Evolutionary conservation across 2,113 vertebrate genomes (phyloP).

Genomic region (Kryptolebias marmoratus): DNA sequence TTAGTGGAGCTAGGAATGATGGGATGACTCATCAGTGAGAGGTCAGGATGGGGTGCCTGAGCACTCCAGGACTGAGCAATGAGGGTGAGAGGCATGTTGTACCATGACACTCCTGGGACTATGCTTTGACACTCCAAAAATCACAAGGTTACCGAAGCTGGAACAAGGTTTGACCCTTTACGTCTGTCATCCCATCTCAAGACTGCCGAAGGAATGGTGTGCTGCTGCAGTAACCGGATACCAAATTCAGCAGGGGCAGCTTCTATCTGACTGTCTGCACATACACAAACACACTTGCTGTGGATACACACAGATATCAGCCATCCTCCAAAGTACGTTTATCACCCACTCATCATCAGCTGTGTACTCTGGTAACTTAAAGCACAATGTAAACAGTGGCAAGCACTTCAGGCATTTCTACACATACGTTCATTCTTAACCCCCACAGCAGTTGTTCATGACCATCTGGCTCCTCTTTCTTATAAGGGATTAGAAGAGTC

Average conservation of each 20-base stretch:
- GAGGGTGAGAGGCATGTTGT: slow-evolving; percentile 46
- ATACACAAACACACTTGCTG: slow-evolving; percentile 8
- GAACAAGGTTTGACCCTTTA: slow-evolving; percentile 42
- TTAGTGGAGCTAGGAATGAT: slow-evolving; percentile 21
- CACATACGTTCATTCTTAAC: slow-evolving; percentile 69
- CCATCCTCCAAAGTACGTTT: slow-evolving; percentile 23
- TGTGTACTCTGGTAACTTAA: slow-evolving; percentile 72
- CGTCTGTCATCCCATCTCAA: slow-evolving; percentile 59
- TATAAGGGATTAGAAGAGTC: slow-evolving; percentile 82
- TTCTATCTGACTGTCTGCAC: slow-evolving; percentile 25
- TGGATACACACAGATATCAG: slow-evolving; percentile 1
- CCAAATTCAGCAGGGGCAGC: slow-evolving; percentile 58
- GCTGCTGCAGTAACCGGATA: slow-evolving; percentile 30
- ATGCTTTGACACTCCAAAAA: slow-evolving; percentile 67
- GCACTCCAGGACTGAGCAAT: not conserved
- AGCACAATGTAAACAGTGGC: slow-evolving; percentile 74
- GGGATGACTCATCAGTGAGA: not conserved
- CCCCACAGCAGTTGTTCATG: slow-evolving; percentile 81
- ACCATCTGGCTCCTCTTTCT: slow-evolving; percentile 85
- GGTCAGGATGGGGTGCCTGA: slow-evolving; percentile 11
- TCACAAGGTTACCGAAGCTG: slow-evolving; percentile 64
- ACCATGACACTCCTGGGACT: slow-evolving; percentile 73
- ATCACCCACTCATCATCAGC: slow-evolving; percentile 31
- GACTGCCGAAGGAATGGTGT: slow-evolving; percentile 15
- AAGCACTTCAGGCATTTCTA: slow-evolving; percentile 72